Conservation (phyloP, 2,888 invertebrate species). For the Drosophila mercatorum region DNA sequence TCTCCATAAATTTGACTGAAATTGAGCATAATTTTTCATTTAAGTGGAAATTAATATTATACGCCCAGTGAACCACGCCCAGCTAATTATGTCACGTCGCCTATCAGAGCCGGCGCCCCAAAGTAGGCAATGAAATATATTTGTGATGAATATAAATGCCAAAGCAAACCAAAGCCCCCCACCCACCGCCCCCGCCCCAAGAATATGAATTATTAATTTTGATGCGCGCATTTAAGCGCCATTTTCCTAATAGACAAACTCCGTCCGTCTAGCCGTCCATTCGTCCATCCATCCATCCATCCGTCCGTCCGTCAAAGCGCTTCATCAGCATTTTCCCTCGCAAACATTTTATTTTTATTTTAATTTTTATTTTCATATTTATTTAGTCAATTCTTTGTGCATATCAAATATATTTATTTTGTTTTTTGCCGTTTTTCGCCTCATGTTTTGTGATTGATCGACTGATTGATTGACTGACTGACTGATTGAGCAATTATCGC, state of each 20-base stretch:
- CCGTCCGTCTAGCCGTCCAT: not conserved
- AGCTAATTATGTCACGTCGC: slow-evolving; percentile 76
- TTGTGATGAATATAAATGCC: slow-evolving; percentile 60
- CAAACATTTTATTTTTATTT: slow-evolving; percentile 1
- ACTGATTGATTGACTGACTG: slow-evolving; percentile 12
- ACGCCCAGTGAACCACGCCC: slow-evolving; percentile 54
- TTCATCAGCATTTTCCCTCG: not conserved
- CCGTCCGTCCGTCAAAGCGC: not conserved
- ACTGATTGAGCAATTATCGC: not conserved
- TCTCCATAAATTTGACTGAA: slow-evolving; percentile 65
- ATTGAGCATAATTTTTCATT: slow-evolving; percentile 80
- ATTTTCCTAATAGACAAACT: slow-evolving; percentile 41
- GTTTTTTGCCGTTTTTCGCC: no score
- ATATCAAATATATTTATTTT: not conserved
- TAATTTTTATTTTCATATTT: not conserved
- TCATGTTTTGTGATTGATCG: slow-evolving; percentile 1
- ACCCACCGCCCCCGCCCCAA: no score
- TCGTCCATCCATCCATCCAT: not conserved
- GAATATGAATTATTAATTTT: slow-evolving; percentile 54
- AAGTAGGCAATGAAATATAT: slow-evolving; percentile 49
- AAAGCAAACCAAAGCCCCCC: slow-evolving; percentile 41
- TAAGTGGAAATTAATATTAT: slow-evolving; percentile 80
- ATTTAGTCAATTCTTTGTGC: slow-evolving; percentile 1
- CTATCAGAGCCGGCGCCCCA: not conserved
- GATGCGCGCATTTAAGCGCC: slow-evolving; percentile 39